Conservation (phyloP, 2,797 vertebrate genomes). For the Sebastes alutus region DNA sequence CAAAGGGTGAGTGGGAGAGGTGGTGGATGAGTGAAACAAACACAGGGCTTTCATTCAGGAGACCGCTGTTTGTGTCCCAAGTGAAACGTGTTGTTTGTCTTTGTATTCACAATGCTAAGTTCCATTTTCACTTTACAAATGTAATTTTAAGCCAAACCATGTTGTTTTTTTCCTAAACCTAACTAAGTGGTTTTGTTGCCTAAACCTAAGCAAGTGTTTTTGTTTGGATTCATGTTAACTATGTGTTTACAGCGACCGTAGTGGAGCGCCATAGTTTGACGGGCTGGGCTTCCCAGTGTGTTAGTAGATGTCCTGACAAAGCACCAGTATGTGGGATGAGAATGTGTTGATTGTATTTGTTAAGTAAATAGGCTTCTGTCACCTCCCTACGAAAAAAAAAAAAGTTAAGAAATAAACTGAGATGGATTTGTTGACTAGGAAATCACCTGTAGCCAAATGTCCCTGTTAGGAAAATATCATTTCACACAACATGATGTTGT, state of each 20-base stretch:
- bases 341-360: background rate
- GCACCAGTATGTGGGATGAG: background rate
- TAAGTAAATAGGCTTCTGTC: background rate
- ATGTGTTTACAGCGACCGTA: background rate
- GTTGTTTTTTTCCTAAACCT: background rate
- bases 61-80: too few relatives aligned
- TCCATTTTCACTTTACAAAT: background rate
- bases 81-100: background rate
- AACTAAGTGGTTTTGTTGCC: background rate
- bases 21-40: background rate
- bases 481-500: background rate
- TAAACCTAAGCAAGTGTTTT: background rate
- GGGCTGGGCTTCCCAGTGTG: background rate
- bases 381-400: background rate
- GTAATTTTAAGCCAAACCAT: background rate
- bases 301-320: background rate
- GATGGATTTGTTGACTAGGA: background rate
- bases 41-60: background rate
- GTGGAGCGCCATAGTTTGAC: background rate
- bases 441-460: constrained; percentile 1
- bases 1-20: too few relatives aligned
- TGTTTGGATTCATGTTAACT: background rate
- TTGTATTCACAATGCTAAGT: background rate
- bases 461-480: background rate
- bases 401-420: background rate